Evolutionary conservation across 2,113 vertebrate genomes (phyloP).

Genomic region (Anoura caudifer): DNA sequence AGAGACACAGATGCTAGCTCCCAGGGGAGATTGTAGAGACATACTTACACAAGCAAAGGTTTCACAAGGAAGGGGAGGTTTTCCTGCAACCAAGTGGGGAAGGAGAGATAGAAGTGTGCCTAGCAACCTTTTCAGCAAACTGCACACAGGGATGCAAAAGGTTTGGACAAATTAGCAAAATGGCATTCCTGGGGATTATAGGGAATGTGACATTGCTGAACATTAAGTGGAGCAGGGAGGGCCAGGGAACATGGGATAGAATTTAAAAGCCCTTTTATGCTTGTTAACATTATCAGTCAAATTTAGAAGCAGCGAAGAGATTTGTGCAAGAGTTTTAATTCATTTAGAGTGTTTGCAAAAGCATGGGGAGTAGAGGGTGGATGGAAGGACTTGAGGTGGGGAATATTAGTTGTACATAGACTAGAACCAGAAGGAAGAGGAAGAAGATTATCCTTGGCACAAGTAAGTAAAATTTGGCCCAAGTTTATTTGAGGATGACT

Average conservation of each 20-base stretch:
- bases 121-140: neutral
- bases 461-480: neutral
- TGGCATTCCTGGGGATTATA: neutral
- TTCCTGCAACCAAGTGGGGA: no score
- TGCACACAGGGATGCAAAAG: neutral
- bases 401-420: neutral
- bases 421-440: neutral
- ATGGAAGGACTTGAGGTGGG: neutral
- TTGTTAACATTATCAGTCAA: neutral
- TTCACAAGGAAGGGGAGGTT: neutral
- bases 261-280: neutral
- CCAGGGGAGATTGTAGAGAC: neutral
- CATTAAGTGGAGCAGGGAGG: neutral
- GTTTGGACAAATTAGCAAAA: neutral
- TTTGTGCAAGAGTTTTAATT: neutral
- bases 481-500: neutral
- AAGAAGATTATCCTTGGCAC: neutral
- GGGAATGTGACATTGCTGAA: neutral
- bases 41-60: neutral
- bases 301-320: neutral
- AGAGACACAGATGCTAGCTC: neutral
- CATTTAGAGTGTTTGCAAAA: neutral
- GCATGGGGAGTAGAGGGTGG: rapidly evolving
- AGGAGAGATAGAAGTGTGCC: rapidly evolving
- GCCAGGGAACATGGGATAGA: neutral